Conservation (phyloP, 2,797 vertebrate genomes). For the Mallotus villosus region DNA sequence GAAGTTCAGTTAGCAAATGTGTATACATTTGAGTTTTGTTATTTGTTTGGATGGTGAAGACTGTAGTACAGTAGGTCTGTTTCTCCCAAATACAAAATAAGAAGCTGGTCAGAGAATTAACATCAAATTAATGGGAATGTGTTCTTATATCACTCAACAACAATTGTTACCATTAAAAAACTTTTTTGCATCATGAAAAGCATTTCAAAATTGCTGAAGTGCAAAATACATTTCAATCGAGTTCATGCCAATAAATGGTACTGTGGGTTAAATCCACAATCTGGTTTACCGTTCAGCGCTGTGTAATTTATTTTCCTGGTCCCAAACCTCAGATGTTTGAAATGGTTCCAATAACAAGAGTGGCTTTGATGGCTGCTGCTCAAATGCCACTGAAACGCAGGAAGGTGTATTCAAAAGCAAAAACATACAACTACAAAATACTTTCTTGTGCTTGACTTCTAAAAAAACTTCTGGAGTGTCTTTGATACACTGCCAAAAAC, state of each 20-base stretch:
- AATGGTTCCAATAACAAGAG: neutral
- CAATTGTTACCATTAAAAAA: too few relatives aligned
- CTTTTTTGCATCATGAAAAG: neutral
- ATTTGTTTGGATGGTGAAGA: too few relatives aligned
- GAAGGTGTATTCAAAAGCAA: neutral
- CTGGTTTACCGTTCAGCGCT: neutral
- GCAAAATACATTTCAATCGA: neutral
- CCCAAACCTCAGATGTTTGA: conserved; percentile 5
- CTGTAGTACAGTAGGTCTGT: too few relatives aligned
- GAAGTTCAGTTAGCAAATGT: too few relatives aligned
- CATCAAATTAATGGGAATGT: too few relatives aligned
- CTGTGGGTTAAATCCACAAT: neutral
- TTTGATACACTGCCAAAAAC: conserved; percentile 2
- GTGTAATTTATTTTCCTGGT: conserved; percentile 5
- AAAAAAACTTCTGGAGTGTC: neutral
- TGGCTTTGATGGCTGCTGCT: conserved; percentile 2
- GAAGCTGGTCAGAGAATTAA: too few relatives aligned
- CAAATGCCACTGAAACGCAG: neutral
- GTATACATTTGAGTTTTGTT: too few relatives aligned
- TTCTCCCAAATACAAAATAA: too few relatives aligned
- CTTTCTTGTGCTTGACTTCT: neutral
- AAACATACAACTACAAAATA: neutral
- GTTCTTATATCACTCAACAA: too few relatives aligned
- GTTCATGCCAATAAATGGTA: too few relatives aligned
- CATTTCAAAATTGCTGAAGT: neutral